Evolutionary conservation across 2,888 invertebrate genomes (phyloP), one percentile per base, ranked within the genome.

Genomic region (Stenichneumon culpator): DNA sequence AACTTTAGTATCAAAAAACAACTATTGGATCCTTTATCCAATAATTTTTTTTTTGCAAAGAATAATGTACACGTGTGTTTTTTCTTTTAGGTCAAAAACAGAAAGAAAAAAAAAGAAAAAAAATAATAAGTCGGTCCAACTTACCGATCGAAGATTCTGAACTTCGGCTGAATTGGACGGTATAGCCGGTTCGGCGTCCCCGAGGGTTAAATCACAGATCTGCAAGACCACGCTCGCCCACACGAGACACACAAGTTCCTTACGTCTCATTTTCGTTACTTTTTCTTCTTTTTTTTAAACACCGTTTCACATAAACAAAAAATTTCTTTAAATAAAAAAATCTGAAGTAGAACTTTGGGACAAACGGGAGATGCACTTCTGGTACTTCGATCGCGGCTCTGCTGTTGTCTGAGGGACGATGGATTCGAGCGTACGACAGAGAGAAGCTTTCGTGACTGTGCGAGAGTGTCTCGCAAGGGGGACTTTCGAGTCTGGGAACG

Each of bases 401-500:
- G 4, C 28, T 74, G 47, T 28, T 32, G 28, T 63, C 36, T 44
- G 5, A 39, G 39, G n/a, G 36, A 65, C 63, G n/a, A 14, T 7
- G 0, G 19, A 6, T 60, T 60, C 28, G 28, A 28, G 28, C 16
- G 5, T 28, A 60, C 60, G 25, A 25, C 5, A 14, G 60, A 60
- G 60, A 28, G 63, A 63, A 63, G 63, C 25, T 63, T 63, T 63
- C 63, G 63, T 63, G 63, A 63, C 36, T 67, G 7, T 67, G 32
- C 36, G 60, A 74, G 63, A 52, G 65, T 36, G 72, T 25, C n/a
- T 79, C 25, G 54, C 47, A 72, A 75, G 79, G 84, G 84, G 87
- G 86, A 89, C 87, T 84, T 88, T 86, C 91, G 89, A 89, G 89
- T 89, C 84, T 91, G 92, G 90, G 88, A 89, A 91, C 92, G 89